Conservation (phyloP, 1,140 invertebrate genomes). For the Scaptodrosophila lebanonensis region DNA sequence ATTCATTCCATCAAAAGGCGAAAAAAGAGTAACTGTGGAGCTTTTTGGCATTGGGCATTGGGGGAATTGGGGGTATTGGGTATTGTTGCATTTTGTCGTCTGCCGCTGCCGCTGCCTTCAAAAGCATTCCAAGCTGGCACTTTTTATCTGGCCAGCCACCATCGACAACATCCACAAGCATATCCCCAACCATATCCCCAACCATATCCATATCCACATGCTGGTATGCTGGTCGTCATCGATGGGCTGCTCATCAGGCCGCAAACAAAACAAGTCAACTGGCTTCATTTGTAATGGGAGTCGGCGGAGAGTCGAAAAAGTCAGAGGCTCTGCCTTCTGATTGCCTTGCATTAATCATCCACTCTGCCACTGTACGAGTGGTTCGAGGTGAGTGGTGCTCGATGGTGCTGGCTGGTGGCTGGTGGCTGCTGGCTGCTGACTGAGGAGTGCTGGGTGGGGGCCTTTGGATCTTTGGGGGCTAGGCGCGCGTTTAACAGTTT, state of each 20-base stretch:
- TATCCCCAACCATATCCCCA: too few relatives aligned
- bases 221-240: too few relatives aligned
- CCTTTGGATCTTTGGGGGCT: background rate
- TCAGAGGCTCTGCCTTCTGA: slow-evolving; percentile 52
- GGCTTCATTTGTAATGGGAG: slow-evolving; percentile 61
- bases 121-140: background rate
- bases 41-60: too few relatives aligned
- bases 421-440: too few relatives aligned
- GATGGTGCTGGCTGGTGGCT: slow-evolving; percentile 40
- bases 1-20: too few relatives aligned
- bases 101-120: background rate
- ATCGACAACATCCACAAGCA: too few relatives aligned
- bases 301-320: slow-evolving; percentile 21
- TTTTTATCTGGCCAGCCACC: too few relatives aligned
- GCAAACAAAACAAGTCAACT: slow-evolving; percentile 57
- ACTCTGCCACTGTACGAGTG: slow-evolving; percentile 40
- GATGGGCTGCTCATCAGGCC: slow-evolving; percentile 51
- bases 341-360: background rate
- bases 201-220: too few relatives aligned
- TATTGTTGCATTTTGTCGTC: background rate
- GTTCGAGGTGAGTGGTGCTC: background rate
- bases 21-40: too few relatives aligned
- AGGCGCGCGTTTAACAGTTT: slow-evolving; percentile 27
- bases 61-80: too few relatives aligned
- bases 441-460: too few relatives aligned